Base-by-base conservation (phyloP, 2,113 vertebrate species). In the Dasyurus viverrinus region DNA sequence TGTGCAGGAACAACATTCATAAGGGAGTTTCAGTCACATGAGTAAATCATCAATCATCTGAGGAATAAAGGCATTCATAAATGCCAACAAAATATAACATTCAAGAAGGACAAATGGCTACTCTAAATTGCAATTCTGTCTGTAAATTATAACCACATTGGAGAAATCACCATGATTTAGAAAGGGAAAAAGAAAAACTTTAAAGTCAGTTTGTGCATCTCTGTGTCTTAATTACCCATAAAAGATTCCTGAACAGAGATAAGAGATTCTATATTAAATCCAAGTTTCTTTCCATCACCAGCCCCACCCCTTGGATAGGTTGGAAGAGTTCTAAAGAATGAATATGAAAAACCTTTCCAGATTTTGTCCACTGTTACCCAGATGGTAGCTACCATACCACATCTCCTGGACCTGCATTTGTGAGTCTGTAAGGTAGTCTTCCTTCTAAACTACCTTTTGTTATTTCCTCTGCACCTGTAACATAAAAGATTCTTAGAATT, bases 31-130 rank as follows among this genome's bases (percentile, higher is more conserved):
- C 48, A 52, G 25, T 25, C 46, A 50, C 48, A 50, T 50, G 89
- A 48, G 89, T 84, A 50, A 47, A 26, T 90, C 24, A 90, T 90
- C 89, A 90, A 90, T 94, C 91, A 96, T 53, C 90, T 90, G 89
- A 1, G 93, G 93, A 50, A 96, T 91, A 57, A 93, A 95, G 91
- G 90, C 93, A 57, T 93, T 94, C 92, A 94, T 92, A 94, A 96
- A 94, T 94, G 27, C 36, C 53, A 96, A 55, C 54, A 95, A 96
- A 96, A 90, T 16, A 27, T 89, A 97, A 92, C 55, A 94, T 91
- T 92, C 54, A 68, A 90, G 53, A 93, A 94, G 54, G 93, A 54
- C 46, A 96, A 95, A 84, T 36, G 91, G n/a, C 16, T 91, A 30
- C 47, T 94, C 91, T 92, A 57, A 94, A 90, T 92, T 91, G 53